Evolutionary conservation across 2,888 invertebrate species (phyloP), one percentile per base, ranked within the genome.

Genomic region (Lapara coniferarum): DNA sequence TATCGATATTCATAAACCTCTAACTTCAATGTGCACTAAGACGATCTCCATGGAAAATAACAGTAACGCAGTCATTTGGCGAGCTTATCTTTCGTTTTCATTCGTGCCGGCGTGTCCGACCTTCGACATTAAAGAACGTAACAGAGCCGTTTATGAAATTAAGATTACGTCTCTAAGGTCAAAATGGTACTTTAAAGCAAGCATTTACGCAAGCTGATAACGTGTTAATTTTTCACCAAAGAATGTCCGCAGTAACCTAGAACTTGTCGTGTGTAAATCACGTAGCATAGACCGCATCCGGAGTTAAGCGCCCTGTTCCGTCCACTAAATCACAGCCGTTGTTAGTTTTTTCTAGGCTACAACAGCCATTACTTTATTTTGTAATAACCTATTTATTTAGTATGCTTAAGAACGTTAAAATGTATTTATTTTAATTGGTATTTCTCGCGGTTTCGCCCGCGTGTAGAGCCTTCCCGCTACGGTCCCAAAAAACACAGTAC

Each of bases 231-330:
- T 77, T 77, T 73, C 72, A 73, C 69, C 68, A 73, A 72, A 71
- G 76, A 78, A 78, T 74, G 72, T 77, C 74, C 75, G 73, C 75
- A 75, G 72, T 75, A 78, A 75, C 79, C 78, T 80, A 76, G 77
- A 81, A 80, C 72, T 79, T 78, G 75, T 56, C 70, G 73, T 74
- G 77, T 77, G 81, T 82, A 83, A 83, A 83, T 84, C 80, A 80
- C 74, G 81, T 81, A 81, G 79, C 76, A 79, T 72, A 74, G 73
- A 72, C 76, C 81, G 76, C 78, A 81, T 82, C 78, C 77, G 77
- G 75, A 63, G 49, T 63, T 19, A 63, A 49, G 63, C 63, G 63
- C 49, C 13, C 46, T 49, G 63, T 63, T 63, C 63, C 63, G 63
- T 63, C 63, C 63, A 63, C 63, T 63, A 63, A 63, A 63, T 63